phyloP scores from a whole-genome alignment of 2,888 invertebrate species.

The Drosophila incognita region DNA sequence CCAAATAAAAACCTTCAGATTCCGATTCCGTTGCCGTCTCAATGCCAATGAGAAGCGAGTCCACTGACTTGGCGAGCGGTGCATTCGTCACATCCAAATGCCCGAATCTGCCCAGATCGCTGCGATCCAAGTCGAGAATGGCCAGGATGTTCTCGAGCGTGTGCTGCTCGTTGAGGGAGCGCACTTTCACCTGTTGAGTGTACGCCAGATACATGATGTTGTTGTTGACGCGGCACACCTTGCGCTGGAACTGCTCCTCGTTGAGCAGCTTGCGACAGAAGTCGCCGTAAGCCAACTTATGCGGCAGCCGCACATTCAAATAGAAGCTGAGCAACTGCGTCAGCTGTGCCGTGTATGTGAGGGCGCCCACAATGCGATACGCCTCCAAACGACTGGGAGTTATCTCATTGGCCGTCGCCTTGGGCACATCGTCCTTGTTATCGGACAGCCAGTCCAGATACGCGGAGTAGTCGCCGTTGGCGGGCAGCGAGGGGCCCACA shows the following conservation, averaged over 20 bases:
- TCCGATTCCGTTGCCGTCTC: slow-evolving; percentile 88
- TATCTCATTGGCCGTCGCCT: slow-evolving; percentile 85
- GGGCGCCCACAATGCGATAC: slow-evolving; percentile 91
- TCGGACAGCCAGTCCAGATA: slow-evolving; percentile 91
- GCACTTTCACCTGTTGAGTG: slow-evolving; percentile 89
- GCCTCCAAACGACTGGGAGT: slow-evolving; percentile 89
- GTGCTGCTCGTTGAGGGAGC: slow-evolving; percentile 88
- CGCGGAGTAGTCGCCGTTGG: slow-evolving; percentile 93
- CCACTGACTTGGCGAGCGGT: slow-evolving; percentile 86
- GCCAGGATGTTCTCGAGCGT: slow-evolving; percentile 90
- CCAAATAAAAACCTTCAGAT: slow-evolving; percentile 87
- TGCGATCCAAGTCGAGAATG: slow-evolving; percentile 88
- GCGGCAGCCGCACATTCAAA: slow-evolving; percentile 92
- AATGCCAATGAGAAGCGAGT: slow-evolving; percentile 88
- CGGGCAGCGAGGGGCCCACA: slow-evolving; percentile 93
- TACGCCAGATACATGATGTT: slow-evolving; percentile 92
- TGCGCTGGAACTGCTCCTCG: slow-evolving; percentile 90
- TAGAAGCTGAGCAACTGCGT: slow-evolving; percentile 92
- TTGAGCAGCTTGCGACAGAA: slow-evolving; percentile 89
- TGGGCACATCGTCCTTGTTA: slow-evolving; percentile 84
- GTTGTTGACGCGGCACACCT: slow-evolving; percentile 91
- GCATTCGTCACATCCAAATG: slow-evolving; percentile 87
- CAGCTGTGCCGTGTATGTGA: slow-evolving; percentile 94
- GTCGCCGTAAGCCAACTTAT: slow-evolving; percentile 88
- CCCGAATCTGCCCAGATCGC: slow-evolving; percentile 90